phyloP scores from a whole-genome alignment of 2,797 vertebrate genomes.

The Furcifer pardalis region DNA sequence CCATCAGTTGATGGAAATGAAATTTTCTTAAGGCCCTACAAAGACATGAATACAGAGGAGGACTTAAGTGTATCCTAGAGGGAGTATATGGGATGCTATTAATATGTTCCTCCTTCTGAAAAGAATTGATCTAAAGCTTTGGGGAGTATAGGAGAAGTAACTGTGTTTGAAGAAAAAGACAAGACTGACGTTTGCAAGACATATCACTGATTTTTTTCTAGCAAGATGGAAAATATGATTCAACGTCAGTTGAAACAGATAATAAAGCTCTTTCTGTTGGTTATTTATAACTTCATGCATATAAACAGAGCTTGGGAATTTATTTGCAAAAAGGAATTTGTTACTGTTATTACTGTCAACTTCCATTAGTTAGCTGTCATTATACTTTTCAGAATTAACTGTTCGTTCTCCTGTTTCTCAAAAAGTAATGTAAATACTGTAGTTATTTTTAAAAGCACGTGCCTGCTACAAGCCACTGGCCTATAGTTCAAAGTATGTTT shows the following conservation, averaged over 20 bases:
- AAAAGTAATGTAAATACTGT: too few relatives aligned
- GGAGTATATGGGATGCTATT: conserved; percentile 69
- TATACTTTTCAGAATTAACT: too few relatives aligned
- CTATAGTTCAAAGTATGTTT: too few relatives aligned
- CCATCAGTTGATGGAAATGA: conserved; percentile 64
- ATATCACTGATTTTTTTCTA: conserved; percentile 29
- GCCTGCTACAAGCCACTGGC: too few relatives aligned
- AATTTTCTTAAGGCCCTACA: conserved; percentile 57
- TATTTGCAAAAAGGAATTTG: too few relatives aligned
- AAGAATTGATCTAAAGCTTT: conserved; percentile 61
- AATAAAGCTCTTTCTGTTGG: conserved; percentile 24
- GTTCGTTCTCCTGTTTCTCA: too few relatives aligned
- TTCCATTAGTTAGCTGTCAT: too few relatives aligned
- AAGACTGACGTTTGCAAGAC: conserved; percentile 45
- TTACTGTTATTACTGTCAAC: too few relatives aligned
- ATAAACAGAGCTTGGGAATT: background rate
- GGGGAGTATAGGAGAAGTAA: conserved; percentile 66
- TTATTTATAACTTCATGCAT: conserved; percentile 1
- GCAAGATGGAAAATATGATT: conserved; percentile 39
- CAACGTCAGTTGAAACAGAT: conserved; percentile 39
- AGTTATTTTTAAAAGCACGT: too few relatives aligned
- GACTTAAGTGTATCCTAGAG: conserved; percentile 65
- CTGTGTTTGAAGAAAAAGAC: conserved; percentile 64
- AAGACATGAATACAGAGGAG: conserved; percentile 76
- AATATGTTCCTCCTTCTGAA: conserved; percentile 68